Evolutionary conservation across 2,797 vertebrate species (phyloP).

Genomic region (Poeciliopsis paucimaculata): DNA sequence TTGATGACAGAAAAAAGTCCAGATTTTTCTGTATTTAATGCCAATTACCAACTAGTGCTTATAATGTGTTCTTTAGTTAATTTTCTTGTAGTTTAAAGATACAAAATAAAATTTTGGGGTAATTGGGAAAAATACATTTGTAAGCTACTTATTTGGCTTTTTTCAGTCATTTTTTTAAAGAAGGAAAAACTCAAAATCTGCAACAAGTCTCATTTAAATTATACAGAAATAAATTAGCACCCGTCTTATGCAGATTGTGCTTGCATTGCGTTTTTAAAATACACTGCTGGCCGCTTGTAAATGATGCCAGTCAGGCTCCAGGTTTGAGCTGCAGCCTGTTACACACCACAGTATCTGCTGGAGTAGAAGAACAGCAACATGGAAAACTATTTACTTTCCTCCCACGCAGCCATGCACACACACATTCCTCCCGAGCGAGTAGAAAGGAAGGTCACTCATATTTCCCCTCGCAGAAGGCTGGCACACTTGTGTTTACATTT

Average conservation of each 20-base stretch:
- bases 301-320: conserved; percentile 3
- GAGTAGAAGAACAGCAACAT: conserved; percentile 47
- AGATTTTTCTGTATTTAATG: neutral
- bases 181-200: neutral
- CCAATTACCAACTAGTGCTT: neutral
- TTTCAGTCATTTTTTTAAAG: too few relatives aligned
- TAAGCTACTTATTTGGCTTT: too few relatives aligned
- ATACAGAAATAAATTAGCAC: neutral
- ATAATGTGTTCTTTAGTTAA: neutral
- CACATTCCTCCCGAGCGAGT: conserved; percentile 48
- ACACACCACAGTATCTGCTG: conserved; percentile 30
- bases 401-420: conserved; percentile 35
- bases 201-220: neutral
- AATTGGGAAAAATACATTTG: too few relatives aligned
- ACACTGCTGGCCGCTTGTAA: neutral
- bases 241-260: neutral
- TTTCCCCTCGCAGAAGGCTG: conserved; percentile 67
- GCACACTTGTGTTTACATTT: conserved; percentile 73
- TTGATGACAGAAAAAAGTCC: too few relatives aligned
- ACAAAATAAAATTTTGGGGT: too few relatives aligned
- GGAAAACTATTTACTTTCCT: conserved; percentile 55
- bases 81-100: neutral
- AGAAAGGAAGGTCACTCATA: conserved; percentile 73
- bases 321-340: conserved; percentile 30
- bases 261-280: too few relatives aligned